A percentile compares a stretch with the other conserved stretches of the same genome.
Conservation (phyloP, 1,140 invertebrate genomes). For the Tribolium castaneum region DNA sequence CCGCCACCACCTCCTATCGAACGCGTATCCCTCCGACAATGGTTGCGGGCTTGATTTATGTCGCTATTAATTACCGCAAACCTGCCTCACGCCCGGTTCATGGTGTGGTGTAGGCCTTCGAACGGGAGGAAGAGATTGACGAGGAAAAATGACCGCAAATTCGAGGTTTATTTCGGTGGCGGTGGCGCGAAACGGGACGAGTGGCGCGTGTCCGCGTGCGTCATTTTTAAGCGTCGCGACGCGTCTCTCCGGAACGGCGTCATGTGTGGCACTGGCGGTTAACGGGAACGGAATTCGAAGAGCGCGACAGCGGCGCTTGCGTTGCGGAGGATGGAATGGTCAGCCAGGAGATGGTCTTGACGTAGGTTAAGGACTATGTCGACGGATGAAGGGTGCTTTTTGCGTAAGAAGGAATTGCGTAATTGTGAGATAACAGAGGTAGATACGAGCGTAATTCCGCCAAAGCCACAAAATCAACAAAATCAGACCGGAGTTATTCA, state of each 20-base stretch:
- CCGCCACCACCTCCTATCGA: not conserved
- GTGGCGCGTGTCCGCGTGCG: constrained; percentile 35
- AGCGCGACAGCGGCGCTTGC: constrained; percentile 5
- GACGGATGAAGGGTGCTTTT: not conserved
- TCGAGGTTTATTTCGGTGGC: not conserved
- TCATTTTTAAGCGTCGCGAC: constrained; percentile 46
- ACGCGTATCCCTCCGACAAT: constrained; percentile 31
- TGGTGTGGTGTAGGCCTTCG: not conserved
- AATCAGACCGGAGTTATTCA: too few relatives aligned
- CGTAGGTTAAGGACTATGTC: constrained; percentile 5
- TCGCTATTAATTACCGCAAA: constrained; percentile 39
- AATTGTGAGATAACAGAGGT: too few relatives aligned
- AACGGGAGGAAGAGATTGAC: not conserved
- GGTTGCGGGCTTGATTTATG: constrained; percentile 31
- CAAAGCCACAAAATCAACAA: too few relatives aligned
- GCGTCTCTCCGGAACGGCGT: constrained; percentile 34
- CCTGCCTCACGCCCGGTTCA: constrained; percentile 15
- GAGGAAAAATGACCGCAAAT: not conserved
- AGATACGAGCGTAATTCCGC: too few relatives aligned
- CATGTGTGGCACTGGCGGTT: constrained; percentile 43
- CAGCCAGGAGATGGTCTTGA: not conserved
- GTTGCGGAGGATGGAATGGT: not conserved
- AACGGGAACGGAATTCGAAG: not conserved
- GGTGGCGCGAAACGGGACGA: not conserved
- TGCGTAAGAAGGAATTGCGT: not conserved